These are phyloP conservation scores for Plumapathes pennacea DNA, from an alignment of 92 coral and sea anemone genomes.

Conservation along the genomic window DNA sequence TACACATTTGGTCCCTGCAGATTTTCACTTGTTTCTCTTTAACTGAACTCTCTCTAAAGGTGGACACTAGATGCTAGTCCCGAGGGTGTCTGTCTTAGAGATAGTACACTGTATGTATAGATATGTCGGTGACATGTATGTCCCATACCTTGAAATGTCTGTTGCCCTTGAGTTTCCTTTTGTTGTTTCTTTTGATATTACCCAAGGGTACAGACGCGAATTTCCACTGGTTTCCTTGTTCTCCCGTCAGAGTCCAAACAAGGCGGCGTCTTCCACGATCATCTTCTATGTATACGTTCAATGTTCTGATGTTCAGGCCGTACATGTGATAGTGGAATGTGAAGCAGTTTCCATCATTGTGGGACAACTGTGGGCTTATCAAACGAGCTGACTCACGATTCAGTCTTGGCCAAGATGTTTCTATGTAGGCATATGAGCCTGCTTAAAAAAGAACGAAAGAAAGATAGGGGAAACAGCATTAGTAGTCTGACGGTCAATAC, in stretches of 20 bases:
- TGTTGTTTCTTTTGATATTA: background rate
- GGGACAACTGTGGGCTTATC: constrained; percentile 58
- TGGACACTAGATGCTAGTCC: too few species aligned
- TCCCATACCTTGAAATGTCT: constrained; percentile 3
- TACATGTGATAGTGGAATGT: constrained; percentile 80
- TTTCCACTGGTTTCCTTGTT: constrained; percentile 55
- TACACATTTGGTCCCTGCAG: too few species aligned
- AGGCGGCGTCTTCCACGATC: constrained; percentile 38
- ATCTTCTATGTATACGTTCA: constrained; percentile 63
- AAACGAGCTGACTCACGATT: constrained; percentile 77
- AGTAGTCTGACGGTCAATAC: too few species aligned
- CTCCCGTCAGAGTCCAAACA: constrained; percentile 64
- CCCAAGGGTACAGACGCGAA: constrained; percentile 33
- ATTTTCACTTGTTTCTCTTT: too few species aligned
- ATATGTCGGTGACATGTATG: too few species aligned
- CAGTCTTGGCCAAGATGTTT: constrained; percentile 85
- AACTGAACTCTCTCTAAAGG: too few species aligned
- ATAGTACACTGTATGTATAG: too few species aligned
- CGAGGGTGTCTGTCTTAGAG: too few species aligned
- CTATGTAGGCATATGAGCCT: constrained; percentile 82
- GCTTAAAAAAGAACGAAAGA: background rate
- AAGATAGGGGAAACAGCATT: too few species aligned
- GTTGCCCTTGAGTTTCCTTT: background rate
- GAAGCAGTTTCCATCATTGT: constrained; percentile 67
- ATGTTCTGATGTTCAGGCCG: constrained; percentile 66